Base-by-base conservation (phyloP, 2,113 vertebrate genomes). In the Prolemur simus region DNA sequence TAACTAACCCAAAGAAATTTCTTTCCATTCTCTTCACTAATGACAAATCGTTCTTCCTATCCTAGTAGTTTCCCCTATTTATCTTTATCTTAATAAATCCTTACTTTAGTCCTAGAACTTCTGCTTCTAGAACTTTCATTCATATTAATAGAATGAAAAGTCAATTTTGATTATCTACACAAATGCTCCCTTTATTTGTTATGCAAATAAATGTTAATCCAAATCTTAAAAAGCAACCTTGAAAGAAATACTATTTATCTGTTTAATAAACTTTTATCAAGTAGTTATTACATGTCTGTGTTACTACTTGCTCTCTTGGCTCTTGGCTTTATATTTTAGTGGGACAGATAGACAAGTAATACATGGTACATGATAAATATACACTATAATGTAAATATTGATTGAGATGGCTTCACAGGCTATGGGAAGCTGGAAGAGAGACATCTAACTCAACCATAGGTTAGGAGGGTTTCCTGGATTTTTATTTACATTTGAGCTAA, bases 221-320 rank as follows among this genome's bases (percentile, higher is more conserved):
- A 89, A 93, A 91, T 77, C 6, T 58, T 47, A 54, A 77, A 93
- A 92, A 87, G n/a, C 64, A 88, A 64, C 2, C 7, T 76, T 18
- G 69, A 92, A 92, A 95, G n/a, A 83, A 76, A 69, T 37, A 90
- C 1, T 54, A 94, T 34, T 39, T 91, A n/a, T 54, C 27, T 77
- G 85, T 42, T 91, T 91, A 91, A 85, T 71, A 89, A 97, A 77
- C 34, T 94, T 71, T 91, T 94, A 92, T n/a, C 32, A 92, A 94
- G 20, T 76, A 85, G 13, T 42, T 97, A 37, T 56, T 73, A 80
- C 20, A 47, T 66, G n/a, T 13, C 29, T 77, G 23, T 66, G n/a
- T 20, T 78, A 39, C 14, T 78, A 52, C 10, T 21, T 88, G 56
- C 66, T 27, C 47, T 84, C 32, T 27, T 37, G 37, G 39, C 47